Evolutionary conservation across 1,140 invertebrate species (phyloP), one percentile per base, ranked within the genome.

Genomic region (Pentalonia nigronervosa): DNA sequence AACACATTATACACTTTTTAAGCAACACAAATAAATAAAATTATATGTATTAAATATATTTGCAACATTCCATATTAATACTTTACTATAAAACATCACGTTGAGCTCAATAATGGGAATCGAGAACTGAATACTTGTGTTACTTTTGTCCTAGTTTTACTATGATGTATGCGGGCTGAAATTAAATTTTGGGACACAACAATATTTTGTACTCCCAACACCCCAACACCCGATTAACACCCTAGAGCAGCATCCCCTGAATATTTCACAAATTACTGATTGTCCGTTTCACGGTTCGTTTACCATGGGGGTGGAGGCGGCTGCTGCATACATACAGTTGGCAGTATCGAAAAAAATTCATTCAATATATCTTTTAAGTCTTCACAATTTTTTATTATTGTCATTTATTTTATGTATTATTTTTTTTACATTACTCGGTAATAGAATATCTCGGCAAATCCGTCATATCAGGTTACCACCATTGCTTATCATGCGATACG

Each of bases 241-340:
- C 88, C 88, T 56, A 7, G 1, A 56, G 34, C 88, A 36, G 23
- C 34, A 34, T 47, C 90, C 91, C 90, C 47, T 81, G 34, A 84
- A 92, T 67, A 86, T 86, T 41, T 45, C 25, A 23, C 56, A 86
- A 93, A 84, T 84, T 93, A 86, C 91, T 81, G 36, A 93, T 93
- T 93, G 91, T 93, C 81, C 76, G 91, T 93, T 92, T 84, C 91
- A 36, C 81, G 91, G 91, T 93, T 93, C 91, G 81, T 86, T 93
- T 86, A 36, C 9, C 81, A 56, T 50, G 45, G 48, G 67, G 48
- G 81, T 84, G 91, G 47, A n/a, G 25, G 50, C 34, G 81, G 30
- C 25, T 34, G 34, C 34, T 0, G 76, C 45, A 25, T 36, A 34
- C n/a, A 17, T 6, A 56, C 48, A 36, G 48, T 83, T 47, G 67